Conservation (phyloP, 2,113 vertebrate genomes). For the Miniopterus natalensis region DNA sequence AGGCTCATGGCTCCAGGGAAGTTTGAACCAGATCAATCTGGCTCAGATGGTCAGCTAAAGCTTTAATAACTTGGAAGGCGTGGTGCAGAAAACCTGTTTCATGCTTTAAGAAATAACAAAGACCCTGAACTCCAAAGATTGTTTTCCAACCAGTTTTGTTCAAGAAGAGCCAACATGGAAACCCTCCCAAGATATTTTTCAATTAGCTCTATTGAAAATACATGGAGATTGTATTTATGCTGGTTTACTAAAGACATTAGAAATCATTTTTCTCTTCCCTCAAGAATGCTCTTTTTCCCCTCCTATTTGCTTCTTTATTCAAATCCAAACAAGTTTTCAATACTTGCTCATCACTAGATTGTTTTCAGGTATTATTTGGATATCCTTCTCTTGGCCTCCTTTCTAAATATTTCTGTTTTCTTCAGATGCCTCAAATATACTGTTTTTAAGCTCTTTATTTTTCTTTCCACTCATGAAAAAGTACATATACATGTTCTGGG, state of each 20-base stretch:
- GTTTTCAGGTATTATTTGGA: not conserved
- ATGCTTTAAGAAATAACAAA: not conserved
- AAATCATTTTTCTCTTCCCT: not conserved
- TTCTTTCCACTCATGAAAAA: not conserved
- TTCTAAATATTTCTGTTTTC: conserved; percentile 38
- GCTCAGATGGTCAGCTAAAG: not conserved
- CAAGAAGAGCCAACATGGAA: conserved; percentile 12
- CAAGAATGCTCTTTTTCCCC: not conserved
- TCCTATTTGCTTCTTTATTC: not conserved
- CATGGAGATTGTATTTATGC: not conserved
- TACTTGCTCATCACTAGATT: not conserved
- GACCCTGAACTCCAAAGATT: not conserved
- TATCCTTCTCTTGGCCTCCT: not conserved
- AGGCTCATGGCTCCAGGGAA: not conserved
- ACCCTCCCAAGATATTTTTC: not conserved
- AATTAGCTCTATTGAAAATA: not conserved
- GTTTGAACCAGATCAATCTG: not conserved
- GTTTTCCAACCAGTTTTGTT: not conserved
- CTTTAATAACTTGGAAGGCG: not conserved
- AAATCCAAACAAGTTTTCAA: not conserved
- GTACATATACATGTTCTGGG: not conserved
- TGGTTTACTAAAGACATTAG: conserved; percentile 11
- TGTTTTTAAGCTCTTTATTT: conserved; percentile 3
- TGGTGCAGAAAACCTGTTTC: not conserved
- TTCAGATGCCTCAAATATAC: not conserved